Conservation (phyloP, 2,797 vertebrate species). For the Siniperca scherzeri region DNA sequence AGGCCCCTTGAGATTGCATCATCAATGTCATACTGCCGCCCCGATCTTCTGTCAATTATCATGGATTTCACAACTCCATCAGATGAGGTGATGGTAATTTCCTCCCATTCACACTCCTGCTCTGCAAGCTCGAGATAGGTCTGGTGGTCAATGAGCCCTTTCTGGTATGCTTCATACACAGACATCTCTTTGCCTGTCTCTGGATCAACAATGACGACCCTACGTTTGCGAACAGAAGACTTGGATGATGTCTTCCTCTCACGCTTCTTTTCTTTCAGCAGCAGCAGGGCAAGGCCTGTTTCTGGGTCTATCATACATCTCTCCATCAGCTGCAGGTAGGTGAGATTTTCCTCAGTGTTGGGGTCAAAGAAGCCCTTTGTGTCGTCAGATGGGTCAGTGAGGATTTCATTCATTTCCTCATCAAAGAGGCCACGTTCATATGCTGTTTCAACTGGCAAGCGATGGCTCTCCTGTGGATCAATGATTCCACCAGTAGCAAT, state of each 20-base stretch:
- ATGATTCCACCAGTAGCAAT: constrained; percentile 98
- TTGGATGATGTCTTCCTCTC: constrained; percentile 98
- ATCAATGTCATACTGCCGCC: constrained; percentile 97
- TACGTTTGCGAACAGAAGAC: constrained; percentile 97
- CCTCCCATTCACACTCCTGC: constrained; percentile 99
- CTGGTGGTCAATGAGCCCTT: constrained; percentile 98
- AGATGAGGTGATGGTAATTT: constrained; percentile 97
- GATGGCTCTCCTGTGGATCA: constrained; percentile 95
- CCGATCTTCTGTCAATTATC: constrained; percentile 96
- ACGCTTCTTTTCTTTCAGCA: constrained; percentile 95
- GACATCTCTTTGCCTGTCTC: constrained; percentile 99
- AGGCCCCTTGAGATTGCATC: constrained; percentile 93
- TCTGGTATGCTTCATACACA: constrained; percentile 97
- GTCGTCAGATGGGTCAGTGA: constrained; percentile 95
- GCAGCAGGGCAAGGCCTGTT: constrained; percentile 92
- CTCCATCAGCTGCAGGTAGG: constrained; percentile 96
- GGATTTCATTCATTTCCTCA: constrained; percentile 96
- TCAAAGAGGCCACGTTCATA: constrained; percentile 97
- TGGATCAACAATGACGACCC: constrained; percentile 97
- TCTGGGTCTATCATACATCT: constrained; percentile 92
- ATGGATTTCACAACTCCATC: constrained; percentile 97
- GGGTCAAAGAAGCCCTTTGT: constrained; percentile 99
- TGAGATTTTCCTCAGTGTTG: constrained; percentile 98
- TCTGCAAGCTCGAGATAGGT: constrained; percentile 96
- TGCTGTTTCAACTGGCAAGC: constrained; percentile 94